Base-by-base conservation (phyloP, 1,140 invertebrate species). In the Sycobia sp. region DNA sequence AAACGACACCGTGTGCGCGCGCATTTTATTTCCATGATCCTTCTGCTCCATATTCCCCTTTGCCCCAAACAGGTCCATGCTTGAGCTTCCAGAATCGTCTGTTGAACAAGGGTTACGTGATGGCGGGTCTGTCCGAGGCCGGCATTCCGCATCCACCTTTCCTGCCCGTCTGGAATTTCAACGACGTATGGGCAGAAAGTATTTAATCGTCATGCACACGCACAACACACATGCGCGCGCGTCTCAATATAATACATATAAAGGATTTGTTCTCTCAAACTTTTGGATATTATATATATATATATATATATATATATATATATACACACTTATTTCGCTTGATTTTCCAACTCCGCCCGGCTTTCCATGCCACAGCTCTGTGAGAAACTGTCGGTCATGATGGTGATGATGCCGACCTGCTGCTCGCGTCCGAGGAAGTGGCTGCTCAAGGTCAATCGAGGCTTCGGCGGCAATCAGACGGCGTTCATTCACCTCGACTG, bases 371-470 rank as follows among this genome's bases (percentile, higher is more conserved):
- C n/a, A n/a, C 53, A 71, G 68, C 29, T 71, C 14, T 69, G 66
- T 38, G 16, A 38, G 22, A 65, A 39, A 34, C 29, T 70, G 41
- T 38, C 61, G 2, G 32, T 41, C 25, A 62, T 70, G 50, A 62
- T 65, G 13, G 36, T 14, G 7, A n/a, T 10, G 18, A 13, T 5
- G 4, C 18, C 49, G 11, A 11, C 20, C 20, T 22, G 29, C 4
- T 18, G 8, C 5, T n/a, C 8, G 11, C 4, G 29, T n/a, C 25
- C 22, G n/a, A 34, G 27, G 2, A 64, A 41, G 20, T 71, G 70
- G 70, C 27, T 71, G 14, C 27, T 71, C n/a, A 71, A 68, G 62
- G 57, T 71, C 47, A 67, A 70, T 47, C 50, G 43, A 13, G 70
- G 68, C 3, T 69, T 68, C 49, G 44, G 60, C 27, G 66, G 68